Evolutionary conservation across 1,140 invertebrate species (phyloP), one percentile per base, ranked within the genome.

Genomic region (Caenorhabditis latens): DNA sequence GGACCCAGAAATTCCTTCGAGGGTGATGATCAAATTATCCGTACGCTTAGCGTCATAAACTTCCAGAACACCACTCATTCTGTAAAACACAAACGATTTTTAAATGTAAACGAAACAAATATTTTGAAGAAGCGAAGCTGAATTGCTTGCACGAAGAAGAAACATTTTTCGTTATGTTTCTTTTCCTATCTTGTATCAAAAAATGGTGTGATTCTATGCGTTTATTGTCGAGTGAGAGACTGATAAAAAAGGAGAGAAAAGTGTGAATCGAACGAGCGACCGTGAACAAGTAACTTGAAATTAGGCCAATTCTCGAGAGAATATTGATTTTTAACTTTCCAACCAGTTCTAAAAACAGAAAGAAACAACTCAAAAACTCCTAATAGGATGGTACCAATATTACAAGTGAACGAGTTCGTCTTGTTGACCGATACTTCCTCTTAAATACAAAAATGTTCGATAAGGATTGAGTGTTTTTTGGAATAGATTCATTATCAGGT

Each of bases 41-140:
- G 82, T 79, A 24, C 88, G 57, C 61, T 86, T 88, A 1, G 85
- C 86, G 21, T 88, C 88, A 40, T 88, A 79, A 32, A 88, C 53
- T 67, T 88, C 88, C 43, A 88, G 82, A n/a, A 87, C 43, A n/a
- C 85, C 85, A 46, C 79, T 86, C 87, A 86, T 88, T 48, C 82
- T 79, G 71, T 5, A 79, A 63, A n/a, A 11, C 9, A 11, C 19
- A 40, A 63, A 63, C 21, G n/a, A 40, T 63, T 21, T 63, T 63
- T 2, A 40, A 63, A 21, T 4, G n/a, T 0, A 32, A 63, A 58
- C 14, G 14, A 14, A 19, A 58, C 11, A 16, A 16, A 14, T 19
- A 58, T 58, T 58, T 58, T 19, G n/a, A 58, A 53, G 9, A 16
- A 14, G n/a, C 14, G 55, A 63, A 21, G 11, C 6, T 9, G 8